These are phyloP conservation scores for Podarcis cretensis DNA, from an alignment of 2,113 vertebrate species.

Conservation along the genomic window DNA sequence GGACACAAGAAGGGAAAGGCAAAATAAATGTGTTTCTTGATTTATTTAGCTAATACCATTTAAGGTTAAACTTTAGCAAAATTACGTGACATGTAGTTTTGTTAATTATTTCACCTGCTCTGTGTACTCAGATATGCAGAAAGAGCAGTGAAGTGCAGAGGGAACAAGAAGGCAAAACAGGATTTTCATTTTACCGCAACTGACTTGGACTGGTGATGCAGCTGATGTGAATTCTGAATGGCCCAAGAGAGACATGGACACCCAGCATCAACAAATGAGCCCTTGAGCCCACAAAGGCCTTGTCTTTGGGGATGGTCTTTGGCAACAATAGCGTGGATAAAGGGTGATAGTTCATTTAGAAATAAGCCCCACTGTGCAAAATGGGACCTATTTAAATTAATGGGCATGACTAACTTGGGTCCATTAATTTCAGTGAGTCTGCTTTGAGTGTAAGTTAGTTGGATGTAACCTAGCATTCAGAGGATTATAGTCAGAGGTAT, in stretches of 20 bases:
- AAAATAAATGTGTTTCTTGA: neutral
- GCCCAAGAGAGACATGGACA: neutral
- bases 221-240: neutral
- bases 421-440: too few species aligned
- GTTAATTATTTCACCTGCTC: neutral
- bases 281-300: neutral
- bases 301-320: neutral
- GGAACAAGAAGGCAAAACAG: neutral
- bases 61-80: neutral
- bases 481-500: too few species aligned
- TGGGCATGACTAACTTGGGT: too few species aligned
- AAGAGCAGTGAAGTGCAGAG: neutral
- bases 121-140: neutral
- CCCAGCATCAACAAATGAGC: neutral
- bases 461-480: too few species aligned
- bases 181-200: neutral
- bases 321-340: neutral
- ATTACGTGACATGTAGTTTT: neutral
- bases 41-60: neutral
- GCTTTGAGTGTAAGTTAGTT: too few species aligned
- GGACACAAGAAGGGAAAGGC: neutral
- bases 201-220: neutral
- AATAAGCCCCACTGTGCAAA: too few species aligned
- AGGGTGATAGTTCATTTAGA: neutral
- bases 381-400: too few species aligned